Conservation (phyloP, 2,797 vertebrate genomes). For the Ispidina picta region DNA sequence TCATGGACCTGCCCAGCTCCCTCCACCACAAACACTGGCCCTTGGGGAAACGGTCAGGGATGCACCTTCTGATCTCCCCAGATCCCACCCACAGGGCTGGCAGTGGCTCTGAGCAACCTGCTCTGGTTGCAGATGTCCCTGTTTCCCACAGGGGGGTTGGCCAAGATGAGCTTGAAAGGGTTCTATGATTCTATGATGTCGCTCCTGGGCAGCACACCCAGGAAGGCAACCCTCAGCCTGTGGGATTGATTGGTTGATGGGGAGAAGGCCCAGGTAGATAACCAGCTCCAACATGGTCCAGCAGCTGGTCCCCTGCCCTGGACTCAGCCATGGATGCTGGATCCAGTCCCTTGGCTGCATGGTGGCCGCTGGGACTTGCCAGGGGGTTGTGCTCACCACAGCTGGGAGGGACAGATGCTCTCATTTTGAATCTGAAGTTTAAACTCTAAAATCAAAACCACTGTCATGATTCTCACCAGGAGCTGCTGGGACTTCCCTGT, state of each 20-base stretch:
- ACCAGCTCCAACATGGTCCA: background rate
- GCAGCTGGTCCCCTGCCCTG: background rate
- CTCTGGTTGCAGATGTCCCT: background rate
- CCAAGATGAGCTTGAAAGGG: background rate
- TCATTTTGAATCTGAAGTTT: background rate
- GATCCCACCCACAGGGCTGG: background rate
- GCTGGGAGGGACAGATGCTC: background rate
- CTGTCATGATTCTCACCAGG: rapidly evolving
- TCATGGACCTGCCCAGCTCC: background rate
- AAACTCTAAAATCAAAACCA: background rate
- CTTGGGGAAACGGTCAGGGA: background rate
- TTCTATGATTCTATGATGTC: background rate
- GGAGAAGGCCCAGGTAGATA: background rate
- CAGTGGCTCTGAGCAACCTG: background rate
- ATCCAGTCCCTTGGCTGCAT: rapidly evolving
- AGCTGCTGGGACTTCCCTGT: background rate
- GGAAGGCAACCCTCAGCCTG: background rate
- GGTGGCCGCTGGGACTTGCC: rapidly evolving
- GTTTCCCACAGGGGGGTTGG: background rate
- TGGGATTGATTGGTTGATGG: background rate
- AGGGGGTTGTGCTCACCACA: background rate
- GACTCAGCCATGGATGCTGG: rapidly evolving
- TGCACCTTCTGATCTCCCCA: background rate
- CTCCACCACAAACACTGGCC: rapidly evolving
- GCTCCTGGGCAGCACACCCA: background rate